Conservation (phyloP, 2,113 vertebrate genomes). For the Pterocles orientalis region DNA sequence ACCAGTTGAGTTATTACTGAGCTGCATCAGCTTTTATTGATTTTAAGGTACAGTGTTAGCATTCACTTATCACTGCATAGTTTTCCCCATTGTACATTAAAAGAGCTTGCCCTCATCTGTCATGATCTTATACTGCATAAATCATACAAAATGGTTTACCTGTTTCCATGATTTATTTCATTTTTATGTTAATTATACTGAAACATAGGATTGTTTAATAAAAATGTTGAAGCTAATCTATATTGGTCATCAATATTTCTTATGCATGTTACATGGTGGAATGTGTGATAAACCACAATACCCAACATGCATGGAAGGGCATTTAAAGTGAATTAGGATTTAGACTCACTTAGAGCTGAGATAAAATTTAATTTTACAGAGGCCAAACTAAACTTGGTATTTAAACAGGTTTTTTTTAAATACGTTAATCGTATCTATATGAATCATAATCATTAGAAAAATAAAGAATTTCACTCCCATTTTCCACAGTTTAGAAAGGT, state of each 20-base stretch:
- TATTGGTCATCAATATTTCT: conserved; percentile 33
- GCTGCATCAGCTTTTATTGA: conserved; percentile 44
- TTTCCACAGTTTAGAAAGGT: neutral
- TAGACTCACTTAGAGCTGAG: neutral
- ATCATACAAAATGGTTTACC: conserved; percentile 39
- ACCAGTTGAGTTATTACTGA: conserved; percentile 3
- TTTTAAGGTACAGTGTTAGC: conserved; percentile 43
- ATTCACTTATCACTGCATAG: conserved; percentile 55
- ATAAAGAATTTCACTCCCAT: neutral
- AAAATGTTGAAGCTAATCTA: conserved; percentile 51
- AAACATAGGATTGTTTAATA: conserved; percentile 50
- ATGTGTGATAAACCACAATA: neutral
- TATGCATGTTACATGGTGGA: neutral
- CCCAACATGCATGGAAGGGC: neutral
- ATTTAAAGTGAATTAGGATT: conserved; percentile 31
- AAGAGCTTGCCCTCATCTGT: conserved; percentile 39
- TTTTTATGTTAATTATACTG: conserved; percentile 48
- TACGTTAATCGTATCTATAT: neutral
- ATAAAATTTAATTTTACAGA: conserved; percentile 21
- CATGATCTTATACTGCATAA: conserved; percentile 25
- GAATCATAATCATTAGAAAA: conserved; percentile 1
- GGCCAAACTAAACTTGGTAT: neutral
- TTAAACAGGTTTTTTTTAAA: neutral
- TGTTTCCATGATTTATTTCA: conserved; percentile 57
- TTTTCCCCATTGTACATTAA: conserved; percentile 42